Conservation (phyloP, 2,888 invertebrate species). For the Agrotis exclamationis region DNA sequence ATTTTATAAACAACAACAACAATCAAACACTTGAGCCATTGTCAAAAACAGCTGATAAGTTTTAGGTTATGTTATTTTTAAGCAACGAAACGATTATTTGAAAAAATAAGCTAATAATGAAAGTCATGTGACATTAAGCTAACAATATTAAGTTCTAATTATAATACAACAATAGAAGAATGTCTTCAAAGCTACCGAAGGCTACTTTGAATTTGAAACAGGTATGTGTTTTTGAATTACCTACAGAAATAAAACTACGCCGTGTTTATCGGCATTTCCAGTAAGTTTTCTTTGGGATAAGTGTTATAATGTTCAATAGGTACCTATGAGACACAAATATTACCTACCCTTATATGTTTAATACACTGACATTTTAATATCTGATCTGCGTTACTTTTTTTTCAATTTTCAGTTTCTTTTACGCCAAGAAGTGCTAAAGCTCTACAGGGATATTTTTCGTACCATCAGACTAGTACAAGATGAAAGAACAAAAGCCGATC, state of each 20-base stretch:
- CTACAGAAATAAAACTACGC: not conserved
- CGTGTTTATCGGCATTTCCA: not conserved
- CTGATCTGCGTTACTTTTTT: not conserved
- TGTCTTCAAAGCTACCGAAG: conserved; percentile 86
- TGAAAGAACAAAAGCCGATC: conserved; percentile 91
- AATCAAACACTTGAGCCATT: not conserved
- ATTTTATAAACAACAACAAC: too few relatives aligned
- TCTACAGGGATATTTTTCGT: conserved; percentile 94
- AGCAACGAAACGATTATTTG: not conserved
- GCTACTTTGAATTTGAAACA: conserved; percentile 91
- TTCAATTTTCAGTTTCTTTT: conserved; percentile 93
- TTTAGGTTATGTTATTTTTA: conserved; percentile 46
- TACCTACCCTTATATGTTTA: not conserved
- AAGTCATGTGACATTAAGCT: not conserved
- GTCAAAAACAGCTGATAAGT: conserved; percentile 53
- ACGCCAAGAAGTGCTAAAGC: conserved; percentile 94
- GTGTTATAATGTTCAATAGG: too few relatives aligned
- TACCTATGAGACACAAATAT: not conserved
- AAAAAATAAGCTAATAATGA: not conserved
- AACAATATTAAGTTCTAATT: too few relatives aligned
- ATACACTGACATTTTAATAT: not conserved
- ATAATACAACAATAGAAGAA: conserved; percentile 47
- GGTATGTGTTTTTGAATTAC: conserved; percentile 76
- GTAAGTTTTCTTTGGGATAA: not conserved
- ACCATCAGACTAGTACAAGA: conserved; percentile 93